Evolutionary conservation across 2,113 vertebrate species (phyloP).

Genomic region (Piaya cayana): DNA sequence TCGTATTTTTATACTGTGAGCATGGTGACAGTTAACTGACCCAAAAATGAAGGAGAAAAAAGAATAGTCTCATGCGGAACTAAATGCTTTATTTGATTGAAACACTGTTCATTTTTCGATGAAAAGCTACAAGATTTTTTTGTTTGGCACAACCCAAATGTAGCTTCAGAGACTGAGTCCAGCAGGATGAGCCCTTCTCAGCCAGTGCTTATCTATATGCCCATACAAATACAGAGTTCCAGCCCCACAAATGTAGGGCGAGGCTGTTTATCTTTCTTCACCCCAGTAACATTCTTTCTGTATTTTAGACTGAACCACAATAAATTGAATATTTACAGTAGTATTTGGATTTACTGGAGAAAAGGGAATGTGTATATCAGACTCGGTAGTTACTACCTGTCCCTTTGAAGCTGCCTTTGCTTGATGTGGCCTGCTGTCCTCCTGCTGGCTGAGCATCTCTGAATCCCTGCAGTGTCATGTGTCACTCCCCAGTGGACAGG

Average conservation of each 20-base stretch:
- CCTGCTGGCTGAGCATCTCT: accelerated
- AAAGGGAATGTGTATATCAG: accelerated
- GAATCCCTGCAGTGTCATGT: accelerated
- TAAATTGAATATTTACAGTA: background rate
- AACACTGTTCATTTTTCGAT: background rate
- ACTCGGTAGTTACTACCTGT: background rate
- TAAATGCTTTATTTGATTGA: background rate
- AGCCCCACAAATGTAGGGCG: no score
- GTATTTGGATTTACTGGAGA: background rate
- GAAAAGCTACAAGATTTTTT: background rate
- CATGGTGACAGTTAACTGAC: background rate
- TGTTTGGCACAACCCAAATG: accelerated
- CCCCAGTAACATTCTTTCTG: accelerated
- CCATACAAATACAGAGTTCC: accelerated
- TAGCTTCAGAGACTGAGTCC: accelerated
- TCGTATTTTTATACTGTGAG: background rate
- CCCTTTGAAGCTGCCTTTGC: background rate
- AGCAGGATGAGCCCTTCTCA: accelerated
- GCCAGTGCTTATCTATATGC: accelerated
- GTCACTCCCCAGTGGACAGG: accelerated
- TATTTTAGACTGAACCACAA: accelerated
- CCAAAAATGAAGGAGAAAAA: background rate
- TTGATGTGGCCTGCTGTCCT: accelerated
- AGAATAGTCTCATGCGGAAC: background rate
- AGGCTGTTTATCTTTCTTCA: accelerated